Base-by-base conservation (phyloP, 2,888 invertebrate genomes). In the Agrilus biguttatus region DNA sequence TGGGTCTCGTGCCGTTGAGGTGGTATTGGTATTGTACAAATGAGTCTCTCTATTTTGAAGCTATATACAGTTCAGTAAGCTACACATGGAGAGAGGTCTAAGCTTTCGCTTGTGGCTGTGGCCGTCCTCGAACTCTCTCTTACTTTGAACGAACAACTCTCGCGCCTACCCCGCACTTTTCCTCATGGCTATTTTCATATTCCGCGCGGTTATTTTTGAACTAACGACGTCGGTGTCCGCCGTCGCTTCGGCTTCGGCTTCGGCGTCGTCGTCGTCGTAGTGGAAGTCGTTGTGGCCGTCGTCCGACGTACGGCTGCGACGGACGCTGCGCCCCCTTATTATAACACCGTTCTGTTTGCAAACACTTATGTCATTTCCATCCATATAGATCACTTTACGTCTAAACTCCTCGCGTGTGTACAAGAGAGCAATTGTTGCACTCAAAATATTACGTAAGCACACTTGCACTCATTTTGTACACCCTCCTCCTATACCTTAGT, bases 41-140 rank as follows among this genome's bases (percentile, higher is more conserved):
- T 28, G 28, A 28, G 28, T 8, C 28, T 28, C 23, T 23, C 28
- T 28, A 28, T 28, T 28, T 28, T 28, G 28, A 28, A 28, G 2
- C 28, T 28, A 28, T 28, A 21, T 21, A 21, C 28, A 28, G 28
- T 28, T 10, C 28, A 28, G 10, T 2, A 8, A 10, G 28, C 28
- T 28, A 28, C 28, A 28, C 8, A 10, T 28, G 28, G 28, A 28
- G 17, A 14, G 14, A 14, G 14, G 6, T 6, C 21, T 21, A 21
- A 21, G 28, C 28, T 28, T 28, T 28, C 28, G 52, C 42, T 52
- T 51, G 49, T 49, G 43, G 47, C 48, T 41, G 50, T 49, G 51
- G 45, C 50, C 53, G 51, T 52, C 51, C 53, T 51, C 52, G 52
- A 51, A 53, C 52, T 48, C 50, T 49, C 45, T 48, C 50, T 52